Evolutionary conservation across 1,140 invertebrate genomes (phyloP).

Genomic region (Sinonovacula constricta): DNA sequence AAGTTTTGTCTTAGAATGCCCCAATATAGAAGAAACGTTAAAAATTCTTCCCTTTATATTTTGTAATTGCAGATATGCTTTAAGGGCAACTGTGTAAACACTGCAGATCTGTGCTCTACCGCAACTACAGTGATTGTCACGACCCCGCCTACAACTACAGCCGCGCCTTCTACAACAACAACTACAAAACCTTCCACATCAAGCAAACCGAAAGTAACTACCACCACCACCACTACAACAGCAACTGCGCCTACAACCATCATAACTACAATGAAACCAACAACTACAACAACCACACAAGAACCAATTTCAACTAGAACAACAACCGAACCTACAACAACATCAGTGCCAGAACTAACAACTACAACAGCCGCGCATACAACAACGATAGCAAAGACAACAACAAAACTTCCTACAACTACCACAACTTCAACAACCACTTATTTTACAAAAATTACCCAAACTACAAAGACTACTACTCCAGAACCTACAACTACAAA

Average conservation of each 20-base stretch:
- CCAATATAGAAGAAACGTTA: not conserved
- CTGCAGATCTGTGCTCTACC: not conserved
- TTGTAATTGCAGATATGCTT: not conserved
- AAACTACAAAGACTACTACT: too few relatives aligned
- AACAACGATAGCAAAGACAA: not conserved
- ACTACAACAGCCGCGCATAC: not conserved
- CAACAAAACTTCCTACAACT: too few relatives aligned
- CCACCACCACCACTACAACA: not conserved
- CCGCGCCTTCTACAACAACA: slow-evolving; percentile 1
- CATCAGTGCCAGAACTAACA: not conserved
- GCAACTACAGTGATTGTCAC: not conserved
- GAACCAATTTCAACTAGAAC: not conserved
- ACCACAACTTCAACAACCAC: too few relatives aligned
- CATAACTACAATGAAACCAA: not conserved
- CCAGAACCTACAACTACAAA: too few relatives aligned
- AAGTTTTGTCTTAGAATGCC: not conserved
- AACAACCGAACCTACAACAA: not conserved
- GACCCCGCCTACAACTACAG: not conserved
- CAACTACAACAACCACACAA: not conserved
- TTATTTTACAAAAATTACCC: too few relatives aligned
- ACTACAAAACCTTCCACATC: slow-evolving; percentile 5
- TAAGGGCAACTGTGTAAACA: not conserved
- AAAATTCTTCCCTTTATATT: not conserved
- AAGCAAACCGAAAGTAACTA: not conserved
- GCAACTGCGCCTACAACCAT: not conserved